Evolutionary conservation across 2,113 vertebrate genomes (phyloP), one percentile per base, ranked within the genome.

Genomic region (Strigops habroptila): DNA sequence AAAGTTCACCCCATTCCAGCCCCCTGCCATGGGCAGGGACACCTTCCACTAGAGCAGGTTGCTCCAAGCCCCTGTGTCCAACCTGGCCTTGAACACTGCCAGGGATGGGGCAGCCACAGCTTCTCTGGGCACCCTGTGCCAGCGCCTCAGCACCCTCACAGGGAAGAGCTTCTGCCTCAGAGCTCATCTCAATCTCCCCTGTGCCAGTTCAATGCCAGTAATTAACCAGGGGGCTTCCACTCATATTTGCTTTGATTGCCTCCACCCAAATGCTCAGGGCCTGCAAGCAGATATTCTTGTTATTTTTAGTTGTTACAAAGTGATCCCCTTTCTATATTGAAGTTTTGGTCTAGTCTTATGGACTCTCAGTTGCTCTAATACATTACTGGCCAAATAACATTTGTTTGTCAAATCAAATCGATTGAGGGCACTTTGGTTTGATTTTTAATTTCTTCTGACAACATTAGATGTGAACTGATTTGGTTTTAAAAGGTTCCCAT

Each of bases 211-310:
- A 59, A 14, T 67, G 65, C 14, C 65, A 7, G 0, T 78, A 30
- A 63, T n/a, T 37, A 69, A n/a, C 25, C 19, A 2, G 4, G 30
- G n/a, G 4, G 46, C 52, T 60, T 48, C 52, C 33, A 21, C 25
- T 22, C n/a, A 2, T 17, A 33, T 53, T 41, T 12, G 14, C 49
- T 30, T n/a, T 46, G 24, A 14, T 28, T 4, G 23, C 63, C 67
- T 27, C 67, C n/a, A 16, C 48, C 22, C 25, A 7, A 24, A 62
- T 6, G 9, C 48, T 33, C 6, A 10, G 12, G 70, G 10, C 3
- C 1, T 27, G 10, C 0, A 4, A 57, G 31, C 14, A 31, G 37
- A 1, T 25, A 7, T 18, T 62, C 14, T 48, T 1, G 3, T 15
- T 37, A 19, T 25, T 86, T 30, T 43, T 37, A 22, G 43, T 24